Conservation (phyloP, 2,113 vertebrate genomes). For the Platysteira castanea region DNA sequence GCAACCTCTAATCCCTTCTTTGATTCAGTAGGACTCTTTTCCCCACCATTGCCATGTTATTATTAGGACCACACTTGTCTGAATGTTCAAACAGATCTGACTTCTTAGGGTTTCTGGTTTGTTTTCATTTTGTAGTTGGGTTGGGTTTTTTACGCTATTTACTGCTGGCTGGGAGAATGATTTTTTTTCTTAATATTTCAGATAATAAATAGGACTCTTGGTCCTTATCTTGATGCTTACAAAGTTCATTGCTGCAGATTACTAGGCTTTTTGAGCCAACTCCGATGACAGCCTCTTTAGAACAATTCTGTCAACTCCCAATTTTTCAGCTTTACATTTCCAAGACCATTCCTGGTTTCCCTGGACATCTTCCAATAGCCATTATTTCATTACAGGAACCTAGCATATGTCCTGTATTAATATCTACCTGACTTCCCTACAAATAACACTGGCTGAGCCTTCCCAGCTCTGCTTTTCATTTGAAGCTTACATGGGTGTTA, state of each 20-base stretch:
- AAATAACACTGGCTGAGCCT: background rate
- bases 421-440: background rate
- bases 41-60: fast-evolving
- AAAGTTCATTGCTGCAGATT: background rate
- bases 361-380: background rate
- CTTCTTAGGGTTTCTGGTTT: background rate
- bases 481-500: background rate
- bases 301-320: background rate
- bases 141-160: background rate
- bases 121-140: background rate
- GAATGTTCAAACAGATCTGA: background rate
- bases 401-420: background rate
- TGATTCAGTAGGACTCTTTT: background rate
- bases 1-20: background rate
- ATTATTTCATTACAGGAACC: background rate
- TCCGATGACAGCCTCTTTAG: background rate
- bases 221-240: background rate
- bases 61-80: background rate
- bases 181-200: background rate
- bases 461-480: background rate
- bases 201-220: background rate
- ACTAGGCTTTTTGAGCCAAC: background rate
- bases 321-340: background rate
- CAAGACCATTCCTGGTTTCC: background rate
- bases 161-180: background rate